These are phyloP conservation scores for Squalus acanthias DNA, from an alignment of 2,797 vertebrate species.

Conservation along the genomic window DNA sequence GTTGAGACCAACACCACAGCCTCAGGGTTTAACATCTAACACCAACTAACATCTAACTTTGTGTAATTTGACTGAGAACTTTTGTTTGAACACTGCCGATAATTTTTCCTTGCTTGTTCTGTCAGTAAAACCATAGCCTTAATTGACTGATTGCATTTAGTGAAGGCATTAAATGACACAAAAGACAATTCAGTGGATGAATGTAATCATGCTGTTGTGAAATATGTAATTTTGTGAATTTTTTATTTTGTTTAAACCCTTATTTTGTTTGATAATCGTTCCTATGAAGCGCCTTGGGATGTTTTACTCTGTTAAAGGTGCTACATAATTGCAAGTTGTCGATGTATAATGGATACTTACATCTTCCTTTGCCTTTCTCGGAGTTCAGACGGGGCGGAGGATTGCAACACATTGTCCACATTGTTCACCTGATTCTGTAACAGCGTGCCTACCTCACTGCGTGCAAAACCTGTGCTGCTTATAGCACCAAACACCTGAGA, in stretches of 20 bases:
- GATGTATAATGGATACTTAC: neutral
- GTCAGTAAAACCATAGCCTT: no score
- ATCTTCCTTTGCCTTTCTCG: constrained; percentile 58
- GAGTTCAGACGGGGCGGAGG: constrained; percentile 43
- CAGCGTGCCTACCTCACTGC: constrained; percentile 43
- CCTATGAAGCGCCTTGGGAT: neutral
- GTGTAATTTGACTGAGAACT: no score
- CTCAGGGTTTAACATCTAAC: neutral
- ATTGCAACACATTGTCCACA: constrained; percentile 38
- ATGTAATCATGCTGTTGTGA: neutral
- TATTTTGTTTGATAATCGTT: neutral
- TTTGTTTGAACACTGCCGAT: no score
- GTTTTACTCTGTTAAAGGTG: neutral
- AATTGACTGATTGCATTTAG: neutral
- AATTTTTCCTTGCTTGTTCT: no score
- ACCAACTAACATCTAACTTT: neutral
- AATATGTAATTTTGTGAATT: neutral
- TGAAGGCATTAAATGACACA: neutral
- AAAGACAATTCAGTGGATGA: neutral
- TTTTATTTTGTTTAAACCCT: neutral
- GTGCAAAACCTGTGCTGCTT: constrained; percentile 47
- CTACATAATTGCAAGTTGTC: neutral
- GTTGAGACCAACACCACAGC: neutral
- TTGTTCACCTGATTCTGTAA: constrained; percentile 45
- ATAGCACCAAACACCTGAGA: constrained; percentile 71